These are phyloP conservation scores for Stomatorhinus ivindoensis DNA, from an alignment of 2,113 vertebrate genomes.

Conservation along the genomic window DNA sequence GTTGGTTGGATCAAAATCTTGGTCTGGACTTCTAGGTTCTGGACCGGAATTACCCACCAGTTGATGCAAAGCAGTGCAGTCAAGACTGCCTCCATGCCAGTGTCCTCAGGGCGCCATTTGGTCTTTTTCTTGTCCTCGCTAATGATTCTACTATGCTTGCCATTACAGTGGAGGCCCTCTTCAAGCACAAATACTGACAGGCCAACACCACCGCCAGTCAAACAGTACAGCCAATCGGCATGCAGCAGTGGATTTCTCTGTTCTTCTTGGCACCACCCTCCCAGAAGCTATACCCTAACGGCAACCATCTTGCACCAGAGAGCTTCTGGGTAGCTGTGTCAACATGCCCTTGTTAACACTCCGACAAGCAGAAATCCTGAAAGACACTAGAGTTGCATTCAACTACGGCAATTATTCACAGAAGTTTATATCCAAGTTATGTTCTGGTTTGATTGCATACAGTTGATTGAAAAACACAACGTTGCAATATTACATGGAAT, in stretches of 20 bases:
- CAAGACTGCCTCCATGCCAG: background rate
- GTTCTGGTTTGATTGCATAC: background rate
- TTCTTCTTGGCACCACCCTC: background rate
- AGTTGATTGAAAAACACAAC: background rate
- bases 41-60: background rate
- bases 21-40: background rate
- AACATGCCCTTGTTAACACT: background rate
- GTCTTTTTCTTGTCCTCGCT: background rate
- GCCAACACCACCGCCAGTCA: background rate
- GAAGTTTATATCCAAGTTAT: background rate
- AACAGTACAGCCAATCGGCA: background rate
- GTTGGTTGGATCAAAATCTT: background rate
- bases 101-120: background rate
- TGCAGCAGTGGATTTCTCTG: background rate
- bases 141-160: background rate
- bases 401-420: background rate
- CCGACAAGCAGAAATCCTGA: background rate
- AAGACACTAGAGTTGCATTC: background rate
- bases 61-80: background rate
- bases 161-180: constrained; percentile 61
- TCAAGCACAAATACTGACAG: constrained; percentile 55
- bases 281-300: background rate
- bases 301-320: background rate
- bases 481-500: background rate
- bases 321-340: background rate